Base-by-base conservation (phyloP, 2,113 vertebrate species). In the Malurus elegans region DNA sequence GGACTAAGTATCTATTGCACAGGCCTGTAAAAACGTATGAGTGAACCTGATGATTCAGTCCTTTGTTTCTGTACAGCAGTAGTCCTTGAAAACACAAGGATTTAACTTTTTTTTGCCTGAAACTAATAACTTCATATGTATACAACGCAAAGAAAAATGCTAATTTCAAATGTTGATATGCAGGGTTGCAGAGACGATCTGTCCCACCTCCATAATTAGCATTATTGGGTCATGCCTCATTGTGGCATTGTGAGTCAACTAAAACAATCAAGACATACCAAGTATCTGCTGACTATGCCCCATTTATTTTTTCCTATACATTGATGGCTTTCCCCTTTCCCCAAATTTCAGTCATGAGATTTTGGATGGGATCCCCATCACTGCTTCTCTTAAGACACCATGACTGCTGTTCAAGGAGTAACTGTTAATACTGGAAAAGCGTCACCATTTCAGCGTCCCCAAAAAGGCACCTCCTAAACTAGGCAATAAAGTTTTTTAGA, bases 241-340 rank as follows among this genome's bases (percentile, higher is more conserved):
- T 51, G 24, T 8, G 23, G 50, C 48, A 72, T 0, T 42, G 31
- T 0, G 1, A 61, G 8, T 47, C 86, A 34, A 72, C n/a, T 70
- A 92, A 82, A 62, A 36, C 29, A 56, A 38, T 6, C 20, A 70
- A 57, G 19, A 29, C 5, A 5, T 3, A 21, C 8, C 31, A 82
- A 79, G 28, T 19, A 62, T 24, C 26, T 42, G 12, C 53, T 65
- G 19, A 10, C 14, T 61, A 47, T 12, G 4, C n/a, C 56, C 56
- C 0, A 0, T 47, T 36, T 8, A 2, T 29, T 53, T 53, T 74
- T 82, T n/a, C 14, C 36, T n/a, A 4, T 40, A 69, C 7, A 11
- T 5, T 45, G 40, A 42, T 12, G 34, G 32, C 8, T 44, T 62
- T 58, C 25, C 8, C 10, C 48, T 67, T 31, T 60, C 10, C 28